Percentiles rank a stretch among this genome's conserved stretches.
Evolutionary conservation across 2,113 vertebrate species (phyloP).

Genomic region (Chaenocephalus aceratus): DNA sequence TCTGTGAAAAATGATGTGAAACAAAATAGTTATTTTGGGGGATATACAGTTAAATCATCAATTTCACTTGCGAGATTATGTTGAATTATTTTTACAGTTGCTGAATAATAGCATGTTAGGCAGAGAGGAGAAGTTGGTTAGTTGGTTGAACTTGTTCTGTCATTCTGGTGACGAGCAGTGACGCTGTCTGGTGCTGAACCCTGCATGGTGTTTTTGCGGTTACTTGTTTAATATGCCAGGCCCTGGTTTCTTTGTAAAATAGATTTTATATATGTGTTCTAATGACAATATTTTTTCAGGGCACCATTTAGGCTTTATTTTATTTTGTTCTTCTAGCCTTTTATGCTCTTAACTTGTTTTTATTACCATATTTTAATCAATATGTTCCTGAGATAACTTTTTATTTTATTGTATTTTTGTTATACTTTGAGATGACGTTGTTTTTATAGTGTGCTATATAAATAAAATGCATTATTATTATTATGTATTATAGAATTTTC

Average conservation of each 20-base stretch:
- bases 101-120: background rate
- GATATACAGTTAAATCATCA: background rate
- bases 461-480: no score
- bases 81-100: background rate
- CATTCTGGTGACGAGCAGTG: rapidly evolving
- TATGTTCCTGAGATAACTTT: no score
- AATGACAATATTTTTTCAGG: no score
- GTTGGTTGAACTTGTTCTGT: no score
- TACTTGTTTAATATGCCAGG: background rate
- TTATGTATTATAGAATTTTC: background rate
- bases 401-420: no score
- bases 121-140: background rate
- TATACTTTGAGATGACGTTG: no score
- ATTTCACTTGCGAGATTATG: background rate
- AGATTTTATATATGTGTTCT: background rate
- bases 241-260: background rate
- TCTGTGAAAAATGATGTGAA: background rate
- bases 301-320: no score
- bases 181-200: background rate
- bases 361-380: no score
- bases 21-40: background rate
- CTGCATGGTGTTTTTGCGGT: rapidly evolving
- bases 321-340: no score
- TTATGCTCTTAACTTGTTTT: no score
- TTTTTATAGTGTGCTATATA: no score